These are phyloP conservation scores for Nasonovia ribisnigri DNA, from an alignment of 2,888 invertebrate genomes.

Conservation along the genomic window DNA sequence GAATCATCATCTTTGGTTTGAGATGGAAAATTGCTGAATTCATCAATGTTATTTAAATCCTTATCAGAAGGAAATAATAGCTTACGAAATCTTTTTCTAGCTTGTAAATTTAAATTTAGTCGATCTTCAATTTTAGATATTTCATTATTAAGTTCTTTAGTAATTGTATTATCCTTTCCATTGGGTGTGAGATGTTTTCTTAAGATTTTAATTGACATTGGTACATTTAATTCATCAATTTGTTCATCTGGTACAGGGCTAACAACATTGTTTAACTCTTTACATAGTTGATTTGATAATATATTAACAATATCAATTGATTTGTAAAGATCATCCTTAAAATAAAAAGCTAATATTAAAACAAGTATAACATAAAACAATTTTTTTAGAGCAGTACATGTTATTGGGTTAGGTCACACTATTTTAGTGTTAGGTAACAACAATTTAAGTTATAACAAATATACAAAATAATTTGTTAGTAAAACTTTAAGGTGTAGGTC, in stretches of 20 bases:
- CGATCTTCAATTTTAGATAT: constrained; percentile 39
- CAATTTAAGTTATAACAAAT: not conserved
- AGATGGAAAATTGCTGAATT: not conserved
- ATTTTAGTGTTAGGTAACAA: not conserved
- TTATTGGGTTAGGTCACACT: not conserved
- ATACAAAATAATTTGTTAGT: not conserved
- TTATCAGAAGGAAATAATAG: constrained; percentile 25
- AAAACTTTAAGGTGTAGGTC: too few relatives aligned
- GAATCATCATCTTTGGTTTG: not conserved
- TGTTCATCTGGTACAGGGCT: not conserved
- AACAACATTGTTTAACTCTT: not conserved
- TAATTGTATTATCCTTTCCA: not conserved
- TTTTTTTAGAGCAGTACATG: not conserved
- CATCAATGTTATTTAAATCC: not conserved
- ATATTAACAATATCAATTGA: not conserved
- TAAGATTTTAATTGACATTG: constrained; percentile 27
- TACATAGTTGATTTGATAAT: constrained; percentile 3
- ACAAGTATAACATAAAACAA: not conserved
- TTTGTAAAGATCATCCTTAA: not conserved
- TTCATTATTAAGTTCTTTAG: not conserved
- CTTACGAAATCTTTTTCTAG: constrained; percentile 34
- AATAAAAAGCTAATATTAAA: not conserved
- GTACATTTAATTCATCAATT: not conserved
- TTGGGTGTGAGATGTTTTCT: not conserved
- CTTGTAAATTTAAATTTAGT: constrained; percentile 32